A percentile compares a stretch with the other conserved stretches of the same genome.
Conservation (phyloP, 2,113 vertebrate species). For the Andinoacara biseriatus region DNA sequence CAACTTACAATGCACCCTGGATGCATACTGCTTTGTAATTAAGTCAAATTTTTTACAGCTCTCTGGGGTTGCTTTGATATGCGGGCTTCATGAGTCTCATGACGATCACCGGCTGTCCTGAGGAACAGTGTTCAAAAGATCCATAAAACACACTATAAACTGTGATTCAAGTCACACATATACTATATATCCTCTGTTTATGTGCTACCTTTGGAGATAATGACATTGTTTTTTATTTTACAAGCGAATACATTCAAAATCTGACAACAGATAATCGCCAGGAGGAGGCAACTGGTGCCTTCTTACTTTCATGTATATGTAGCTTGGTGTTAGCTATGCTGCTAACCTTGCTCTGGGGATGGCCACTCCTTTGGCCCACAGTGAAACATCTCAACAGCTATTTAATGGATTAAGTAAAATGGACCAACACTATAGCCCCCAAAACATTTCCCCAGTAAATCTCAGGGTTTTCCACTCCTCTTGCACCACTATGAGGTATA, state of each 20-base stretch:
- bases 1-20: not conserved
- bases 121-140: slow-evolving; percentile 13
- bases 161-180: not conserved
- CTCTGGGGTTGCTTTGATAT: slow-evolving; percentile 4
- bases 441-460: no score
- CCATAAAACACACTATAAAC: slow-evolving; percentile 49
- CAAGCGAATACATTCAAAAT: slow-evolving; percentile 4
- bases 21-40: slow-evolving; percentile 26
- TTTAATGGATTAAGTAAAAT: not conserved
- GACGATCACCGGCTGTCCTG: slow-evolving; percentile 6
- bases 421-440: no score
- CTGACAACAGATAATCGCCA: not conserved
- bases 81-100: slow-evolving; percentile 33
- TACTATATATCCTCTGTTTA: not conserved
- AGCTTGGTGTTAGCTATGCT: no score
- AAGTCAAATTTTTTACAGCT: slow-evolving; percentile 21
- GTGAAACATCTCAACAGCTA: not conserved
- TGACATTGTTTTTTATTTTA: slow-evolving; percentile 17
- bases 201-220: not conserved
- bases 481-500: no score
- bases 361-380: not conserved
- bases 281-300: not conserved
- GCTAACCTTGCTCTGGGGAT: no score
- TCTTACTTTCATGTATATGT: not conserved
- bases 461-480: not conserved